These are phyloP conservation scores for Lacerta viridis DNA, from an alignment of 2,797 vertebrate species.

Conservation along the genomic window DNA sequence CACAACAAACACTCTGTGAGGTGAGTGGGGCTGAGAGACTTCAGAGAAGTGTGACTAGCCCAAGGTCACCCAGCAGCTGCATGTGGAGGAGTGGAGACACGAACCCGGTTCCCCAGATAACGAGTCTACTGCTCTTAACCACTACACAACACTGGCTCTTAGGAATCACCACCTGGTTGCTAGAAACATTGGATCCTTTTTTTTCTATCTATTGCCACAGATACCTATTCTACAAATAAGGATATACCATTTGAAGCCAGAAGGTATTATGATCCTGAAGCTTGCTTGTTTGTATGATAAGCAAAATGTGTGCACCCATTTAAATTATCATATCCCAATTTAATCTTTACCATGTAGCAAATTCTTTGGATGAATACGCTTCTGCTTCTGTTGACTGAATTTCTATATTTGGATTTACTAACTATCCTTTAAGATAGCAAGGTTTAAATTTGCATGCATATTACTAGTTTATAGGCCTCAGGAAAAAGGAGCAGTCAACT, in stretches of 20 bases:
- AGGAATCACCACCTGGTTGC: not conserved
- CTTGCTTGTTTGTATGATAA: not conserved
- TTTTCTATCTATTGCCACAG: not conserved
- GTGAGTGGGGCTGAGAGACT: no score
- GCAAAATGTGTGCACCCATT: not conserved
- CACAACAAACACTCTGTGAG: no score
- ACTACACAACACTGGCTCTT: no score
- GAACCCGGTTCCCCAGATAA: no score
- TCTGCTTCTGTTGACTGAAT: conserved; percentile 1
- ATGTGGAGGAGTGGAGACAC: no score
- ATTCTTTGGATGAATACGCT: not conserved
- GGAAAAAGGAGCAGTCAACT: not conserved
- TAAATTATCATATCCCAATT: not conserved
- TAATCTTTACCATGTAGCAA: not conserved
- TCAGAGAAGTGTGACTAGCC: no score
- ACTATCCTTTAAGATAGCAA: conserved; percentile 24
- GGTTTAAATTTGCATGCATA: not conserved
- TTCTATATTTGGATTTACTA: not conserved
- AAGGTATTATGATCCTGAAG: not conserved
- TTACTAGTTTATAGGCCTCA: not conserved
- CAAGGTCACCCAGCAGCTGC: no score
- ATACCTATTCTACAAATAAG: not conserved
- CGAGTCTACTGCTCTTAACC: no score
- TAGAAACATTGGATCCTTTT: not conserved
- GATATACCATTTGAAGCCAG: not conserved